Evolutionary conservation across 2,113 vertebrate species (phyloP).

Genomic region (Hemiprocne comata): DNA sequence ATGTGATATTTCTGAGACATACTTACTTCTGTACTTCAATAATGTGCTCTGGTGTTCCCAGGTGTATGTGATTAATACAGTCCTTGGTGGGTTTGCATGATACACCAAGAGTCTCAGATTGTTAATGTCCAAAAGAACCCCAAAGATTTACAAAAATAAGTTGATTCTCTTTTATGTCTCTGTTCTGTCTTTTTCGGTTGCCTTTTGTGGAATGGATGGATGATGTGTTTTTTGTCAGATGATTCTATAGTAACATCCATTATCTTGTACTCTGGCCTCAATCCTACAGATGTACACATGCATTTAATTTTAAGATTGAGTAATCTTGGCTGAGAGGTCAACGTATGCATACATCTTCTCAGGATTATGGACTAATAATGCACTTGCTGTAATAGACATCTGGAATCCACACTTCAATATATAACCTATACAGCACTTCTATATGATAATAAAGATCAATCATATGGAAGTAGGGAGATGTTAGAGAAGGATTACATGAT

Average conservation of each 20-base stretch:
- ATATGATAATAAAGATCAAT: conserved; percentile 13
- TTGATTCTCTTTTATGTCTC: conserved; percentile 21
- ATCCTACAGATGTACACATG: conserved; percentile 38
- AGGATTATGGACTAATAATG: conserved; percentile 52
- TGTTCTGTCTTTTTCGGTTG: background rate
- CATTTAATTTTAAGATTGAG: conserved; percentile 46
- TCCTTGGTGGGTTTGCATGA: background rate
- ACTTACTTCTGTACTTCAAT: background rate
- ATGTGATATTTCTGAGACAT: background rate
- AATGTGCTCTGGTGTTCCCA: background rate
- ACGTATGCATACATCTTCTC: background rate
- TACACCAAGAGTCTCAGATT: background rate
- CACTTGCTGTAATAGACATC: conserved; percentile 39
- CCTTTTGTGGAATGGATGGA: conserved; percentile 28
- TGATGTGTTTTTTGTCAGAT: conserved; percentile 30
- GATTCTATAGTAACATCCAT: conserved; percentile 26
- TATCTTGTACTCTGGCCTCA: conserved; percentile 7
- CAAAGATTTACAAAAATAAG: background rate
- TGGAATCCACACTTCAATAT: conserved; percentile 43
- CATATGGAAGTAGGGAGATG: conserved; percentile 20
- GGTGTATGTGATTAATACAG: background rate
- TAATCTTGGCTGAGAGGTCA: conserved; percentile 49
- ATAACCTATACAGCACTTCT: background rate
- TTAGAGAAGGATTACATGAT: conserved; percentile 8
- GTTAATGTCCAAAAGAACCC: background rate